A percentile compares a stretch with the other conserved stretches of the same genome.
phyloP scores from a whole-genome alignment of 2,797 vertebrate genomes.

The Pogoniulus pusillus region DNA sequence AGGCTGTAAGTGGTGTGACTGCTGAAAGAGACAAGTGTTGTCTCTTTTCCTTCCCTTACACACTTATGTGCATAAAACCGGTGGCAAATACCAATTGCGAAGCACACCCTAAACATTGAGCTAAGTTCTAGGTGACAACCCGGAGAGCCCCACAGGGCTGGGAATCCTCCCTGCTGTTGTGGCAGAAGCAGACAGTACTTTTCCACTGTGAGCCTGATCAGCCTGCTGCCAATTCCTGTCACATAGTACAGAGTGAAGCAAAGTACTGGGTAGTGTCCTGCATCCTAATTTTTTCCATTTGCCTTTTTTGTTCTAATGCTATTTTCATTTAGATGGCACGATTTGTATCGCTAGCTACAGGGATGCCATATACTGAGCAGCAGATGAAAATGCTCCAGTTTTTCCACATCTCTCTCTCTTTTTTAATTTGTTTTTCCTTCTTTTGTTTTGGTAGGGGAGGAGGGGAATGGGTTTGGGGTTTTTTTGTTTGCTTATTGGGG shows the following conservation, averaged over 20 bases:
- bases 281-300: background rate
- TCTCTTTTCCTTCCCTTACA: background rate
- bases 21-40: background rate
- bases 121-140: background rate
- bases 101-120: background rate
- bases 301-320: background rate
- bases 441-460: background rate
- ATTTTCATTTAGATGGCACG: background rate
- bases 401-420: too few relatives aligned
- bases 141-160: background rate
- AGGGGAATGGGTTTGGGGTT: too few relatives aligned
- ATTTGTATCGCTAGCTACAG: background rate
- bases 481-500: too few relatives aligned
- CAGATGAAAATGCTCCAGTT: background rate
- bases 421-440: background rate
- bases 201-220: background rate
- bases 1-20: background rate
- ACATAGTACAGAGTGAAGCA: background rate
- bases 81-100: background rate
- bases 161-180: background rate
- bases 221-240: background rate
- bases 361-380: background rate
- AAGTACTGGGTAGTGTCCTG: background rate
- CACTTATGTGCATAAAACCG: background rate
- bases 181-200: background rate